These are phyloP conservation scores for Centropus bengalensis DNA, from an alignment of 2,113 vertebrate genomes.

Conservation along the genomic window DNA sequence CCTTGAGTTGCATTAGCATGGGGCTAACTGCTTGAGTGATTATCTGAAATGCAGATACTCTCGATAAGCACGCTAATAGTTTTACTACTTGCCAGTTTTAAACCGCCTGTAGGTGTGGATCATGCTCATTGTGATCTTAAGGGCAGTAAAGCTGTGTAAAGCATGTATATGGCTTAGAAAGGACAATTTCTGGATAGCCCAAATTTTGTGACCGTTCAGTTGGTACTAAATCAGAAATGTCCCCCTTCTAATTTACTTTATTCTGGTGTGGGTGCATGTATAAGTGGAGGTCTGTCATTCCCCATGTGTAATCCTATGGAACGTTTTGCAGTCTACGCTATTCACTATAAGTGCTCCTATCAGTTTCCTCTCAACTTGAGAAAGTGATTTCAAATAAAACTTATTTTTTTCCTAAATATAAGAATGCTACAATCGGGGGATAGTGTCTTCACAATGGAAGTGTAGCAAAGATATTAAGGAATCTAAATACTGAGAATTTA, in stretches of 20 bases:
- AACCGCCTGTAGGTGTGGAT: background rate
- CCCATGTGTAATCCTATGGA: rapidly evolving
- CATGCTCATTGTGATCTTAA: background rate
- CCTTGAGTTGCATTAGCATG: background rate
- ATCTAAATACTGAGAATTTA: background rate
- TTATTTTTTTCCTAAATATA: background rate
- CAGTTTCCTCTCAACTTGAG: background rate
- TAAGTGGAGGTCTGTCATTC: background rate
- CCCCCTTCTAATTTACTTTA: background rate
- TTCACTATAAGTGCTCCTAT: background rate
- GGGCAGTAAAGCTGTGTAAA: background rate
- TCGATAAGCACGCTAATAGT: background rate
- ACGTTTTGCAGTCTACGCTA: background rate
- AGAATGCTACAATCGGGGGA: background rate
- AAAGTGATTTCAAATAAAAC: background rate
- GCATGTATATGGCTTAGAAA: background rate
- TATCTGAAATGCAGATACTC: background rate
- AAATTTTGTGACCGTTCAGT: background rate
- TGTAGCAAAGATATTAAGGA: background rate
- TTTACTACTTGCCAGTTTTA: background rate
- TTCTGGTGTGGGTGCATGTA: rapidly evolving
- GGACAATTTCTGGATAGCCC: background rate
- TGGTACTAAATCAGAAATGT: background rate
- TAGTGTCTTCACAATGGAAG: background rate
- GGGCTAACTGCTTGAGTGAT: background rate